A percentile compares a stretch with the other conserved stretches of the same genome.
Evolutionary conservation across 1,140 invertebrate species (phyloP).

Genomic region (Brachionus plicatilis): DNA sequence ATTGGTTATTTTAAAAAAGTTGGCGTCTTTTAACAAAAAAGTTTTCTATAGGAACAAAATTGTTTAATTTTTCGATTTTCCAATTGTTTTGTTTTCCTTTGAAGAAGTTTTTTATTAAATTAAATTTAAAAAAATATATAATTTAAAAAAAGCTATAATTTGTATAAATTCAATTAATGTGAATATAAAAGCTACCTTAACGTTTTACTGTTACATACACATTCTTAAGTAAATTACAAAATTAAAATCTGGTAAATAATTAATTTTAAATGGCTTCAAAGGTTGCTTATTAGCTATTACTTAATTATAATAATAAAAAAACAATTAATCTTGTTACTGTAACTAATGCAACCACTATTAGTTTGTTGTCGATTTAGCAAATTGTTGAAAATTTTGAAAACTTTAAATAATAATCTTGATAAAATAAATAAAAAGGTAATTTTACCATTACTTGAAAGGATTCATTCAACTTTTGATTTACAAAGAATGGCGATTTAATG

Average conservation of each 20-base stretch:
- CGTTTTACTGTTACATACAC: background rate
- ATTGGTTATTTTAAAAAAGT: background rate
- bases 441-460: background rate
- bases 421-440: background rate
- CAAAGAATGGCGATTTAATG: background rate
- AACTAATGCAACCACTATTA: slow-evolving; percentile 19
- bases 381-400: background rate
- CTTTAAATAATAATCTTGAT: background rate
- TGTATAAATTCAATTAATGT: background rate
- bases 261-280: background rate
- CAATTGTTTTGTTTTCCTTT: background rate
- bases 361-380: background rate
- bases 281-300: slow-evolving; percentile 23
- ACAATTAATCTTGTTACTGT: background rate
- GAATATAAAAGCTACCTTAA: background rate
- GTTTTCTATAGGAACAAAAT: background rate
- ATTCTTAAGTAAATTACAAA: background rate
- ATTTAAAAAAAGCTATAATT: background rate
- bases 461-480: background rate
- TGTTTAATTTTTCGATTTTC: background rate
- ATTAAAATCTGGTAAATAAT: background rate
- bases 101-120: background rate
- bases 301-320: slow-evolving; percentile 28
- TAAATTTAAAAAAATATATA: background rate
- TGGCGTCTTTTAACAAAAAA: background rate